Evolutionary conservation across 2,797 vertebrate genomes (phyloP).

Genomic region (Leucoraja ocellata): DNA sequence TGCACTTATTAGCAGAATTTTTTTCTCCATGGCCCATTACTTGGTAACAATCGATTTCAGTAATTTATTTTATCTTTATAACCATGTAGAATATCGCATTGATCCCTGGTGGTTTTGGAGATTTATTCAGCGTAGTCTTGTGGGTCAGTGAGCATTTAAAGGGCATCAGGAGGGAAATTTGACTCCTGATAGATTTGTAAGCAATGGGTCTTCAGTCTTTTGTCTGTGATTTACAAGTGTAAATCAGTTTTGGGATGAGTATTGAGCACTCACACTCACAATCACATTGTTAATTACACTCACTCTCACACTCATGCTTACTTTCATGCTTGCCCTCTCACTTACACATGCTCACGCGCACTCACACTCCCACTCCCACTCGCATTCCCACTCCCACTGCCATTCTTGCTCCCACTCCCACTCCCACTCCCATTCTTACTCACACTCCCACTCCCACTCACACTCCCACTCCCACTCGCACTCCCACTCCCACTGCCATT

Average conservation of each 20-base stretch:
- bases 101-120: background rate
- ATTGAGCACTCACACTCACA: too few relatives aligned
- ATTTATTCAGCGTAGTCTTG: background rate
- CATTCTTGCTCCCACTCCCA: too few relatives aligned
- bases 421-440: too few relatives aligned
- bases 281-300: too few relatives aligned
- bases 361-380: too few relatives aligned
- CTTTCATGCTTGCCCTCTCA: too few relatives aligned
- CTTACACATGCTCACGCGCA: too few relatives aligned
- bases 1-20: background rate
- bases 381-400: too few relatives aligned
- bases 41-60: conserved; percentile 17
- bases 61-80: conserved; percentile 13
- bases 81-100: background rate
- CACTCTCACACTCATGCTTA: too few relatives aligned
- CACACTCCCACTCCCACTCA: too few relatives aligned
- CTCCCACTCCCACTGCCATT: too few relatives aligned
- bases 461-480: too few relatives aligned
- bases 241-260: background rate
- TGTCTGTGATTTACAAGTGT: background rate
- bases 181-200: background rate
- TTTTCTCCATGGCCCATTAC: conserved; percentile 18
- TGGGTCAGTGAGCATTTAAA: background rate
- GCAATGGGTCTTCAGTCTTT: background rate
- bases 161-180: background rate